phyloP scores from a whole-genome alignment of 1,140 invertebrate genomes.

The Thaumatotibia leucotreta region DNA sequence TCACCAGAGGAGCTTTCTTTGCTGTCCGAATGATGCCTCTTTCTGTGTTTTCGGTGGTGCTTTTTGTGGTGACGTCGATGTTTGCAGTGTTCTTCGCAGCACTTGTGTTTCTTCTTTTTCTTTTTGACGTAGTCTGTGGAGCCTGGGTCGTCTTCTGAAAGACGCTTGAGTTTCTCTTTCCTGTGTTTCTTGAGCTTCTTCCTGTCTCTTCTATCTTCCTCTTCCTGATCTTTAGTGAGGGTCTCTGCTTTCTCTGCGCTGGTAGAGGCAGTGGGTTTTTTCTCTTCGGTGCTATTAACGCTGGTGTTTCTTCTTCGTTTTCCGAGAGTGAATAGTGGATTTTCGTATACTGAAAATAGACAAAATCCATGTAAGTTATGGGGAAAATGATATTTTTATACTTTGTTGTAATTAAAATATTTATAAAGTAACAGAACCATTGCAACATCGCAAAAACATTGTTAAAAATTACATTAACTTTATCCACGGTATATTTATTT shows the following conservation, averaged over 20 bases:
- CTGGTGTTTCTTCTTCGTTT: conserved; percentile 85
- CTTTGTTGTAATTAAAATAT: no score
- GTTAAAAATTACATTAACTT: no score
- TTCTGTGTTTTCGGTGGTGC: conserved; percentile 85
- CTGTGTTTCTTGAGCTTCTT: conserved; percentile 84
- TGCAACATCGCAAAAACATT: no score
- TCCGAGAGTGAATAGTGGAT: conserved; percentile 85
- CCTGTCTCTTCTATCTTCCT: conserved; percentile 77
- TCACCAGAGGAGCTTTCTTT: conserved; percentile 90
- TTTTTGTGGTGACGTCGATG: conserved; percentile 85
- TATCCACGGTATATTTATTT: no score
- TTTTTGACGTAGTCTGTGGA: conserved; percentile 76
- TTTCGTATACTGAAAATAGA: conserved; percentile 83
- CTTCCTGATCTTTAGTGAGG: conserved; percentile 35
- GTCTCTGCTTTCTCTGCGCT: conserved; percentile 23
- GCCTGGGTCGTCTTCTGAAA: conserved; percentile 64
- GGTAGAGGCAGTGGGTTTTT: conserved; percentile 26
- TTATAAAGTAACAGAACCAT: no score
- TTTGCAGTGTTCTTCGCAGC: conserved; percentile 83
- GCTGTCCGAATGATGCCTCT: conserved; percentile 86
- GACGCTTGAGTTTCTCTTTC: conserved; percentile 80
- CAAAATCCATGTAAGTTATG: background rate
- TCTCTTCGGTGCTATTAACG: conserved; percentile 27
- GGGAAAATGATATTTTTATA: background rate
- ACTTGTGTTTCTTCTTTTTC: conserved; percentile 84